Evolutionary conservation across 1,140 invertebrate species (phyloP).

Genomic region (Drosophila erecta): DNA sequence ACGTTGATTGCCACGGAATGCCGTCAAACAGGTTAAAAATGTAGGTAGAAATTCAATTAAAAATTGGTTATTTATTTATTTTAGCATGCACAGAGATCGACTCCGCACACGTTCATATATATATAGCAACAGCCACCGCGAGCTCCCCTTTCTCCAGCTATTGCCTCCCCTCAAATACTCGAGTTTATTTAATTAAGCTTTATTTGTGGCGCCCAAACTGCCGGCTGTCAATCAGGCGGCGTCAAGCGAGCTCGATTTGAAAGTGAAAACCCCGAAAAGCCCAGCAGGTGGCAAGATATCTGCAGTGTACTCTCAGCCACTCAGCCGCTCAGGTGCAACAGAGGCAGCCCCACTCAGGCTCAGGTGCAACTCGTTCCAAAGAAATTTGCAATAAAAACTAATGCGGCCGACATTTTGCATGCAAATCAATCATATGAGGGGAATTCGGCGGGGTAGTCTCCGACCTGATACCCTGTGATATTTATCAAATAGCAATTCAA

Average conservation of each 20-base stretch:
- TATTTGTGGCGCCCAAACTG: conserved; percentile 55
- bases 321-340: conserved; percentile 1
- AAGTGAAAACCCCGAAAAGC: conserved; percentile 65
- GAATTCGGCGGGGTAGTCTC: not conserved
- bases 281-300: conserved; percentile 37
- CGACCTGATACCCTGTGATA: conserved; percentile 20
- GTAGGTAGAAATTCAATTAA: conserved; percentile 84
- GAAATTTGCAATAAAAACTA: conserved; percentile 70
- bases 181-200: conserved; percentile 71
- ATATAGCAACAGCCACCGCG: conserved; percentile 11
- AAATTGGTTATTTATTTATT: conserved; percentile 84
- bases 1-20: conserved; percentile 83
- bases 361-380: conserved; percentile 52
- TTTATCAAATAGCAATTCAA: too few species aligned
- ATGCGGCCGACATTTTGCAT: conserved; percentile 64
- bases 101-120: conserved; percentile 19
- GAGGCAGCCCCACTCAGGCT: conserved; percentile 3
- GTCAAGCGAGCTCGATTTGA: conserved; percentile 61
- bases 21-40: conserved; percentile 84
- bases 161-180: conserved; percentile 13
- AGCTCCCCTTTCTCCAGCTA: conserved; percentile 1
- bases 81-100: conserved; percentile 77
- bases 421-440: conserved; percentile 56
- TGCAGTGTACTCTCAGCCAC: conserved; percentile 1
- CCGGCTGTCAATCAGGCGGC: conserved; percentile 68